Conservation (phyloP, 2,113 vertebrate genomes). For the Desmodus rotundus region DNA sequence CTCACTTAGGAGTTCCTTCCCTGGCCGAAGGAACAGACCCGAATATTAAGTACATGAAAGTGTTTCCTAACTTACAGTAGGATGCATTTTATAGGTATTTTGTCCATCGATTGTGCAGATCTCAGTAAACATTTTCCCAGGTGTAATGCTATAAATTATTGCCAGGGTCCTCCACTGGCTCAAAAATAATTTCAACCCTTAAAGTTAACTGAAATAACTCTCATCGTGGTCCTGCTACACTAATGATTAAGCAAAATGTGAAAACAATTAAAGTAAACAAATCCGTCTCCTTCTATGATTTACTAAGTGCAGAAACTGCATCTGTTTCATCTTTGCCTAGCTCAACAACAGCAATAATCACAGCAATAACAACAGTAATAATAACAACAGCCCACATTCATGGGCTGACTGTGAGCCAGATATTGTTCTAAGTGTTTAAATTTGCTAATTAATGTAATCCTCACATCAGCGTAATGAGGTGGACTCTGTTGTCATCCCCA, state of each 20-base stretch:
- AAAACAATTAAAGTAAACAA: background rate
- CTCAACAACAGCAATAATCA: background rate
- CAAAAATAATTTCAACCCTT: background rate
- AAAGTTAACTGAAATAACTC: background rate
- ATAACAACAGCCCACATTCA: too few relatives aligned
- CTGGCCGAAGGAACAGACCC: background rate
- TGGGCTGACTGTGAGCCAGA: background rate
- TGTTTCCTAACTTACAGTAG: background rate
- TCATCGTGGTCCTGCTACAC: background rate
- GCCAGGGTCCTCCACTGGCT: background rate
- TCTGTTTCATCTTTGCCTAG: background rate
- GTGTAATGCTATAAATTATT: background rate
- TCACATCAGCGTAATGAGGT: background rate
- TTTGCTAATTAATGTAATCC: background rate
- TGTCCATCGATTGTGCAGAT: background rate
- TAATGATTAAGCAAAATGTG: background rate
- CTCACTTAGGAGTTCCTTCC: background rate
- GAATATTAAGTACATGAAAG: background rate
- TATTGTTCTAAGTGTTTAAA: background rate
- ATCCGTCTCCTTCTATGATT: background rate
- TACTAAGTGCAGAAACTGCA: background rate
- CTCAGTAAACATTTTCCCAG: background rate
- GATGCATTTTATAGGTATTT: background rate
- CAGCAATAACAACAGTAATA: background rate
- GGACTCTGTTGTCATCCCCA: background rate